A percentile compares a stretch with the other conserved stretches of the same genome.
Conservation (phyloP, 2,888 invertebrate genomes). For the Brachyopa scutellaris region DNA sequence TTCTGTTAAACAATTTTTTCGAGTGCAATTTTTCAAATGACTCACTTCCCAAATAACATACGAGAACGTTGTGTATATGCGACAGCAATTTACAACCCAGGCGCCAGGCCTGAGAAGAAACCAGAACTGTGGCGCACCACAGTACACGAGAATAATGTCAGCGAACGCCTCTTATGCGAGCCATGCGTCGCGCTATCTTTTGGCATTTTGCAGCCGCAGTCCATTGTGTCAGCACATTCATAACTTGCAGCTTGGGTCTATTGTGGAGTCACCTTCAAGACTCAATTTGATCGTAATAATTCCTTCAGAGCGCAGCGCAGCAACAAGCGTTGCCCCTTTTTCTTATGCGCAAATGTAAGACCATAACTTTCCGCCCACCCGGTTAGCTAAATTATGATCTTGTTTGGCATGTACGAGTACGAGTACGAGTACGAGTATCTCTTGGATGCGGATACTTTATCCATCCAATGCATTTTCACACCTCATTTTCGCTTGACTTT, state of each 20-base stretch:
- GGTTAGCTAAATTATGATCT: slow-evolving; percentile 66
- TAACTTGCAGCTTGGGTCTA: slow-evolving; percentile 23
- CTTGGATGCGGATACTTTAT: slow-evolving; percentile 9
- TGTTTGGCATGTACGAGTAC: slow-evolving; percentile 45
- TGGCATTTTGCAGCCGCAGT: slow-evolving; percentile 43
- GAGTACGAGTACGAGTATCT: slow-evolving; percentile 27
- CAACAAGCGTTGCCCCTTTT: slow-evolving; percentile 22
- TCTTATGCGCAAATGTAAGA: slow-evolving; percentile 43
- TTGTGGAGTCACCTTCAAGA: slow-evolving; percentile 21
- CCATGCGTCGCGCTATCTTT: slow-evolving; percentile 44
- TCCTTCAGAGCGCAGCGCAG: slow-evolving; percentile 10
- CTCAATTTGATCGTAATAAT: slow-evolving; percentile 16
- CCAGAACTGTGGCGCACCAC: background rate
- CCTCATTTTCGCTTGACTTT: slow-evolving; percentile 44
- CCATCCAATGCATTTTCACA: slow-evolving; percentile 56
- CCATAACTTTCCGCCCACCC: slow-evolving; percentile 68
- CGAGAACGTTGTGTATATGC: too few relatives aligned
- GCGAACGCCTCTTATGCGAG: slow-evolving; percentile 34
- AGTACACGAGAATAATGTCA: slow-evolving; percentile 13
- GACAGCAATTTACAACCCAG: slow-evolving; percentile 48
- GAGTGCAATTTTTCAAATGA: slow-evolving; percentile 37
- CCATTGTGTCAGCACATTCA: slow-evolving; percentile 62
- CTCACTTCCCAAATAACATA: slow-evolving; percentile 37
- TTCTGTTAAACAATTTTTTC: slow-evolving; percentile 14
- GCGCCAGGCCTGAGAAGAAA: slow-evolving; percentile 50